Conservation (phyloP, 2,797 vertebrate genomes). For the Micropoecilia bifurca region DNA sequence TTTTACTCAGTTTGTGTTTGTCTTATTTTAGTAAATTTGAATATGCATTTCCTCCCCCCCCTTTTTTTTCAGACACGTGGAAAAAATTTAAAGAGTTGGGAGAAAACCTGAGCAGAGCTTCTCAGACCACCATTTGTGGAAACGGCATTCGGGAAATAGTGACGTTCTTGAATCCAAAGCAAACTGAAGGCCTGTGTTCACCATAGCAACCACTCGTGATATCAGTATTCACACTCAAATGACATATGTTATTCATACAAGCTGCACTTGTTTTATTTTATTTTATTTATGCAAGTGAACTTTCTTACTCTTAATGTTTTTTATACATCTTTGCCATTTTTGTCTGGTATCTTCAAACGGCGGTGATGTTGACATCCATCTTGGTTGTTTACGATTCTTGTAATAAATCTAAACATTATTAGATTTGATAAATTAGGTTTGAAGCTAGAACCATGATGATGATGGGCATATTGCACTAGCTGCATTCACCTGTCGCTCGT, state of each 20-base stretch:
- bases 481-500: neutral
- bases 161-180: slow-evolving; percentile 81
- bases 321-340: slow-evolving; percentile 15
- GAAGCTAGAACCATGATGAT: slow-evolving; percentile 24
- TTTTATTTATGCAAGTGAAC: slow-evolving; percentile 30
- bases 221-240: slow-evolving; percentile 6
- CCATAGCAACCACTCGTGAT: slow-evolving; percentile 58
- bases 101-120: slow-evolving; percentile 70
- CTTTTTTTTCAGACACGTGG: slow-evolving; percentile 76
- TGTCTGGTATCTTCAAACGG: slow-evolving; percentile 25
- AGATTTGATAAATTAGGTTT: neutral
- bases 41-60: slow-evolving; percentile 13
- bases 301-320: slow-evolving; percentile 30
- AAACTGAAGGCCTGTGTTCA: slow-evolving; percentile 77
- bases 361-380: slow-evolving; percentile 11
- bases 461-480: neutral
- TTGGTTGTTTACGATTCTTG: slow-evolving; percentile 5
- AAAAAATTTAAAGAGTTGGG: slow-evolving; percentile 80
- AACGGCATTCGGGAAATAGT: slow-evolving; percentile 82
- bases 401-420: slow-evolving; percentile 8
- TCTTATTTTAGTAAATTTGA: slow-evolving; percentile 4
- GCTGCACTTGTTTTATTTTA: slow-evolving; percentile 18
- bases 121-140: slow-evolving; percentile 75
- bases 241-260: slow-evolving; percentile 11
- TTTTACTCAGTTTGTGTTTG: neutral